Evolutionary conservation across 2,113 vertebrate genomes (phyloP).

Genomic region (Mastomys natalensis): DNA sequence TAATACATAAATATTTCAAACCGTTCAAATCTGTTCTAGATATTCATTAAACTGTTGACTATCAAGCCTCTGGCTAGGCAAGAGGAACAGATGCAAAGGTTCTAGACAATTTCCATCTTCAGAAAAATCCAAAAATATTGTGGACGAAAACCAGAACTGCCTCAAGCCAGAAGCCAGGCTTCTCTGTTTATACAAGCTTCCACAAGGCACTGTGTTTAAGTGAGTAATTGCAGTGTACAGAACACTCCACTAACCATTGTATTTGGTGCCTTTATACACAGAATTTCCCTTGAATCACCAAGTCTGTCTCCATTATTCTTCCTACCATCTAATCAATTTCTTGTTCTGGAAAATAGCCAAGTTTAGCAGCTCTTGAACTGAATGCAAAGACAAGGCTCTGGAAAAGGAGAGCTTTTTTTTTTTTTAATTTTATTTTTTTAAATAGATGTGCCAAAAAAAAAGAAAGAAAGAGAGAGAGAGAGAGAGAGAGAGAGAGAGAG

Average conservation of each 20-base stretch:
- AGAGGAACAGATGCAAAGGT: neutral
- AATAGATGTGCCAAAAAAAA: neutral
- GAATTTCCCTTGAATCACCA: slow-evolving; percentile 51
- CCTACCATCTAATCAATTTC: slow-evolving; percentile 54
- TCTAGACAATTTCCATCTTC: neutral
- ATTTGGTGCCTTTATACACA: neutral
- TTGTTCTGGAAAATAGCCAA: slow-evolving; percentile 60
- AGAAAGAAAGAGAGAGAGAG: neutral
- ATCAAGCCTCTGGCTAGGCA: neutral
- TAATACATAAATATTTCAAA: neutral
- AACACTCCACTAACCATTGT: neutral
- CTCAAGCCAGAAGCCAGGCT: neutral
- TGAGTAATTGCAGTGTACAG: neutral
- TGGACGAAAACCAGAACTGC: neutral
- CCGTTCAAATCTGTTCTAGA: neutral
- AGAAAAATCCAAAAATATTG: neutral
- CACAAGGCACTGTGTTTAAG: neutral
- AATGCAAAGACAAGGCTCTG: slow-evolving; percentile 44
- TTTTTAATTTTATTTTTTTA: neutral
- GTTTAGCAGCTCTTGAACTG: slow-evolving; percentile 47
- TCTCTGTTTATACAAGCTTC: neutral
- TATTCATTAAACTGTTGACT: slow-evolving; percentile 16
- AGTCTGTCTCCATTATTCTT: slow-evolving; percentile 42
- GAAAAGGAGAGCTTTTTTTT: slow-evolving; percentile 1
- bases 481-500: neutral